Evolutionary conservation across 1,140 invertebrate genomes (phyloP).

Genomic region (Sitobion miscanthi): DNA sequence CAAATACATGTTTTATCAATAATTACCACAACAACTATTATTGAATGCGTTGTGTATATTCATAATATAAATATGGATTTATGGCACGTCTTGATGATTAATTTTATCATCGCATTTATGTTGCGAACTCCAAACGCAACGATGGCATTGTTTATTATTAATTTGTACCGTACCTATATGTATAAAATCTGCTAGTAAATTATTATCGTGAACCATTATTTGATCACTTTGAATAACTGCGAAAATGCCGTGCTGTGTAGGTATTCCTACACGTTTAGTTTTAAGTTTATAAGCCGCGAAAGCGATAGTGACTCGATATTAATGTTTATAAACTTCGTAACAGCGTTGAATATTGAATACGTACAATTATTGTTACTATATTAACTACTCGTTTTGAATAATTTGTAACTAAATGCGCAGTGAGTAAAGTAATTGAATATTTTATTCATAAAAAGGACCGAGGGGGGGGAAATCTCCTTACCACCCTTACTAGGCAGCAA

Average conservation of each 20-base stretch:
- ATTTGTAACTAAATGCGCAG: neutral
- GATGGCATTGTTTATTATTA: neutral
- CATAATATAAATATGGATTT: neutral
- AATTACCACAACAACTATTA: neutral
- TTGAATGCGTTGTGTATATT: neutral
- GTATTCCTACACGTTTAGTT: neutral
- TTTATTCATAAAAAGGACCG: neutral
- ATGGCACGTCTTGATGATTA: neutral
- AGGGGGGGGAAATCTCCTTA: neutral
- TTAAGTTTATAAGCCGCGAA: neutral
- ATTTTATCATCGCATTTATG: neutral
- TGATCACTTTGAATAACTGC: neutral
- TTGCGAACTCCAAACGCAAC: neutral
- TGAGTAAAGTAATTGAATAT: constrained; percentile 29
- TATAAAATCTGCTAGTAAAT: neutral
- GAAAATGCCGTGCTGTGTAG: neutral
- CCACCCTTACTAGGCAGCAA: neutral
- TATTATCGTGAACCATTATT: neutral
- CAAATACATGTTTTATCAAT: neutral
- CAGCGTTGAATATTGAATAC: neutral
- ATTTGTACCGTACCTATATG: neutral
- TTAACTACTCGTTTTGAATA: constrained; percentile 41
- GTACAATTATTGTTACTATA: constrained; percentile 3
- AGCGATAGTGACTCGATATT: neutral
- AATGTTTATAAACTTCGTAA: neutral